A percentile compares a stretch with the other conserved stretches of the same genome.
These are phyloP conservation scores for Mythimna ferrago DNA, from an alignment of 2,888 invertebrate genomes.

Conservation along the genomic window DNA sequence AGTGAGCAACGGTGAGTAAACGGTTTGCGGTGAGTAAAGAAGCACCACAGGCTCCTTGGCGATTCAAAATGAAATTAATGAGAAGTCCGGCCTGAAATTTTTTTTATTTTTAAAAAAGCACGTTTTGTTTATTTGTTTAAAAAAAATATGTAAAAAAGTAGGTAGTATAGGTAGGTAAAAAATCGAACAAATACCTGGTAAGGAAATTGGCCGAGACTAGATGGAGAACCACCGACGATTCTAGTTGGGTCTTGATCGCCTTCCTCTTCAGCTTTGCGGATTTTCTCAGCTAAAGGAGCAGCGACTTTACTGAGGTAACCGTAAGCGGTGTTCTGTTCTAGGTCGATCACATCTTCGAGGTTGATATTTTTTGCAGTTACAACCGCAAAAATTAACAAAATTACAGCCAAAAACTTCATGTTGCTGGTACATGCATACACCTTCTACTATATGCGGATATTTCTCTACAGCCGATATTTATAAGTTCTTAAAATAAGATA, in stretches of 20 bases:
- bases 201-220: constrained; percentile 60
- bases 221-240: constrained; percentile 63
- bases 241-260: constrained; percentile 39
- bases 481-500: constrained; percentile 2
- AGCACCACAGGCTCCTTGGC: constrained; percentile 73
- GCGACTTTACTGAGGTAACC: constrained; percentile 63
- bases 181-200: constrained; percentile 56
- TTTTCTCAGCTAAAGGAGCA: constrained; percentile 61
- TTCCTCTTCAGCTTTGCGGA: constrained; percentile 58
- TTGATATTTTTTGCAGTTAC: constrained; percentile 46
- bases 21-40: constrained; percentile 69
- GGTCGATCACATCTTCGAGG: constrained; percentile 42
- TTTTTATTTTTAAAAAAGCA: neutral
- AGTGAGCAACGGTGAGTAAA: constrained; percentile 66
- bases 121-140: neutral
- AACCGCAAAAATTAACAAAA: constrained; percentile 55
- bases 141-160: neutral
- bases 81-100: constrained; percentile 66
- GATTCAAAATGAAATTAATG: neutral
- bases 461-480: constrained; percentile 5
- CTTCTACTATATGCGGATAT: neutral
- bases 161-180: no score
- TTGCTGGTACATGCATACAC: constrained; percentile 2
- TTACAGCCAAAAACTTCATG: constrained; percentile 47
- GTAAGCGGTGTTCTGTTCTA: constrained; percentile 59